Percentiles rank a stretch among this genome's conserved stretches.
Conservation (phyloP, 1,140 invertebrate species). For the Geopemphigus sp. region DNA sequence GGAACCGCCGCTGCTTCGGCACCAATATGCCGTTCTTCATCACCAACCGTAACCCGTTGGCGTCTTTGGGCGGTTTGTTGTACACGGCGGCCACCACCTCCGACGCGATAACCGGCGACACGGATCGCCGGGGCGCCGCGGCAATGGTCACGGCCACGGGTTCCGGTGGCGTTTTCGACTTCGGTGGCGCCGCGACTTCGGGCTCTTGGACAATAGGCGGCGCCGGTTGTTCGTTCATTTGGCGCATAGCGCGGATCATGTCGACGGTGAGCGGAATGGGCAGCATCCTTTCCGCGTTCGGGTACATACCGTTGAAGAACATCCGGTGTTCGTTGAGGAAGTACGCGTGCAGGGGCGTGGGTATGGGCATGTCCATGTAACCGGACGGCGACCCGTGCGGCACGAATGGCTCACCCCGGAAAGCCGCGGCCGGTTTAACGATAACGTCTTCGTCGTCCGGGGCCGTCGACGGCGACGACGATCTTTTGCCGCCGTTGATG, state of each 20-base stretch:
- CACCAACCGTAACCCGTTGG: constrained; percentile 75
- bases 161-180: constrained; percentile 9
- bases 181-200: background rate
- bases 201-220: background rate
- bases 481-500: constrained; percentile 59
- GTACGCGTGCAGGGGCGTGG: constrained; percentile 34
- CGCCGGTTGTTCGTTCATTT: constrained; percentile 35
- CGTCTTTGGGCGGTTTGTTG: constrained; percentile 46
- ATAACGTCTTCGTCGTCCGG: constrained; percentile 16
- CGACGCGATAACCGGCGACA: background rate
- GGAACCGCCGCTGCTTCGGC: constrained; percentile 82
- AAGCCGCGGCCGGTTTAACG: background rate
- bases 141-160: background rate
- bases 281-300: constrained; percentile 28
- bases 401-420: constrained; percentile 54
- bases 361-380: constrained; percentile 24
- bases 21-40: constrained; percentile 85
- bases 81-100: too few species aligned
- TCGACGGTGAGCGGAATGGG: constrained; percentile 51
- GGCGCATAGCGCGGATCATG: constrained; percentile 50
- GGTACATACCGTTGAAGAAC: constrained; percentile 45
- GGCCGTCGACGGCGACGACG: background rate
- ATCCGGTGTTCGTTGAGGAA: constrained; percentile 38
- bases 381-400: constrained; percentile 54
- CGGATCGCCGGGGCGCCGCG: background rate